Evolutionary conservation across 1,140 invertebrate genomes (phyloP).

Genomic region (Oryzaephilus surinamensis): DNA sequence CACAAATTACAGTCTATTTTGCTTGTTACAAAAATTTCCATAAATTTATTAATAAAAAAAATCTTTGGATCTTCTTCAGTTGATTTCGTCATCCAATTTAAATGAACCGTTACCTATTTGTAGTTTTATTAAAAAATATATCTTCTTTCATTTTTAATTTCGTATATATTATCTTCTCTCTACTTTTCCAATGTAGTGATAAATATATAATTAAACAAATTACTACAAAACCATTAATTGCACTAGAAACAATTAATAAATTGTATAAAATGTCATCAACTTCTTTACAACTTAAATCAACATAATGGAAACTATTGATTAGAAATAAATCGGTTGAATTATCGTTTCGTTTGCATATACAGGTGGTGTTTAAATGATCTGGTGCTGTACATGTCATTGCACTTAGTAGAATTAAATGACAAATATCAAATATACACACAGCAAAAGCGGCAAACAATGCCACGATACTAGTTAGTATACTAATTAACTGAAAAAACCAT

Average conservation of each 20-base stretch:
- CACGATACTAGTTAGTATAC: slow-evolving; percentile 35
- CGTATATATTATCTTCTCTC: slow-evolving; percentile 36
- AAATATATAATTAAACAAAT: slow-evolving; percentile 38
- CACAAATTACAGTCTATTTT: too few relatives aligned
- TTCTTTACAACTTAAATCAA: slow-evolving; percentile 38
- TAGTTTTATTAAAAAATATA: too few relatives aligned
- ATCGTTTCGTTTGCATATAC: slow-evolving; percentile 25
- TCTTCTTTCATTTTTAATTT: too few relatives aligned
- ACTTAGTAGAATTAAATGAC: slow-evolving; percentile 36
- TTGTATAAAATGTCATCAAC: slow-evolving; percentile 35
- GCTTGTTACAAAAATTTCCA: too few relatives aligned
- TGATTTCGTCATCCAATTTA: too few relatives aligned
- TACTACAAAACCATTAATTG: slow-evolving; percentile 32
- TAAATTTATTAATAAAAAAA: too few relatives aligned
- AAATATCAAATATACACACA: slow-evolving; percentile 36
- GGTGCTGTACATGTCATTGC: slow-evolving; percentile 34
- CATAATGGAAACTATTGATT: slow-evolving; percentile 31
- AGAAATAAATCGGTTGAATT: slow-evolving; percentile 6
- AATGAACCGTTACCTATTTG: too few relatives aligned
- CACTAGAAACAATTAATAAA: slow-evolving; percentile 34
- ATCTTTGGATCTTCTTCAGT: too few relatives aligned
- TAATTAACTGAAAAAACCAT: slow-evolving; percentile 33
- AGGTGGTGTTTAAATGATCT: slow-evolving; percentile 29
- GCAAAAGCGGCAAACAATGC: slow-evolving; percentile 35
- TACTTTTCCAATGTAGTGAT: slow-evolving; percentile 38